Conservation (phyloP, 2,888 invertebrate genomes). For the Oxystoma pomonae region DNA sequence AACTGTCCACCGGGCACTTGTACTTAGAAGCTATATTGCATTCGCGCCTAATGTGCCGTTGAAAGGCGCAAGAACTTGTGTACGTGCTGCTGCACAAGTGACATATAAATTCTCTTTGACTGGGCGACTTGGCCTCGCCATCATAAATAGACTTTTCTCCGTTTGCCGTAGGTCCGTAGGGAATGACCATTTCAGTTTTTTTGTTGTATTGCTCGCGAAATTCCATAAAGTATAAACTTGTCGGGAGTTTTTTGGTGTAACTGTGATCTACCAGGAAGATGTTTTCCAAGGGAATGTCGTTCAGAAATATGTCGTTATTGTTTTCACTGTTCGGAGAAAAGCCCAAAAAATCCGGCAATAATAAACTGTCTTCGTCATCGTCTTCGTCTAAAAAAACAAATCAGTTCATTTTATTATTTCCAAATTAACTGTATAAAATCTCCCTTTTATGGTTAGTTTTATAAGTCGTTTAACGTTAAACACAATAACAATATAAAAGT, state of each 20-base stretch:
- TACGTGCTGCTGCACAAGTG: conserved; percentile 70
- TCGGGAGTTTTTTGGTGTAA: neutral
- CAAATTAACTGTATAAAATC: neutral
- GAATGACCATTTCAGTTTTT: neutral
- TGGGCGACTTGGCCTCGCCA: neutral
- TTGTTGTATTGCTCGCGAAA: neutral
- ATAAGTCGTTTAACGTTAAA: neutral
- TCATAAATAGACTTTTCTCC: neutral
- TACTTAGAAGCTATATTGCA: conserved; percentile 50
- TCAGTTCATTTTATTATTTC: neutral
- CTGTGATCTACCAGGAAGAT: neutral
- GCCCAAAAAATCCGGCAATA: neutral
- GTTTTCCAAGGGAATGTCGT: neutral
- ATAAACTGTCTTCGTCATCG: neutral
- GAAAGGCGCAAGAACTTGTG: conserved; percentile 65
- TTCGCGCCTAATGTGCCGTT: conserved; percentile 69
- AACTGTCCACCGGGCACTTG: conserved; percentile 25
- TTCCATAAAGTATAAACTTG: neutral
- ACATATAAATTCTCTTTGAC: conserved; percentile 42
- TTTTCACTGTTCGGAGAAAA: neutral
- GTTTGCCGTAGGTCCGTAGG: neutral
- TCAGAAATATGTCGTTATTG: neutral
- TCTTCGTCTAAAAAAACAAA: neutral
- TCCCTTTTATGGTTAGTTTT: neutral
- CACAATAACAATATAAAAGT: neutral